These are phyloP conservation scores for Callithrix jacchus DNA, from an alignment of 2,113 vertebrate species.

Conservation along the genomic window DNA sequence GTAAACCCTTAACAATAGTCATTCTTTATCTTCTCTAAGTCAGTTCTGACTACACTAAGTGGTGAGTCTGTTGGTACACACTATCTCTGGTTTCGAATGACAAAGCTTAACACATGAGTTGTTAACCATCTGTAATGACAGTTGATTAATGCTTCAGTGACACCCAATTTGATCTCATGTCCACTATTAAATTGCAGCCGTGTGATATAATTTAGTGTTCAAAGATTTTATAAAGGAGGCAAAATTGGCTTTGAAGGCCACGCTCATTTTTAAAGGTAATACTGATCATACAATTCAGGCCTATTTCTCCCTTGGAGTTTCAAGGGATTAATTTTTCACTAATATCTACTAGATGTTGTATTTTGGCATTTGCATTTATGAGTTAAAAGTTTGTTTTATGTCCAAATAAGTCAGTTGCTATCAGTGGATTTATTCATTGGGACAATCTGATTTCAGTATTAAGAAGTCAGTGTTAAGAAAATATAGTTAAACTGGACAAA, in stretches of 20 bases:
- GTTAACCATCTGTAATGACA: constrained; percentile 63
- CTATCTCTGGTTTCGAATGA: constrained; percentile 73
- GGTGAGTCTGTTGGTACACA: constrained; percentile 73
- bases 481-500: background rate
- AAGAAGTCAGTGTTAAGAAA: constrained; percentile 69
- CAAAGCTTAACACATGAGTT: constrained; percentile 77
- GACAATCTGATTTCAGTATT: constrained; percentile 70
- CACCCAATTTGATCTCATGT: constrained; percentile 43
- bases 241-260: constrained; percentile 82
- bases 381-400: constrained; percentile 83
- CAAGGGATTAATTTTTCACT: constrained; percentile 87
- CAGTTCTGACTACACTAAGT: constrained; percentile 72
- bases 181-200: constrained; percentile 71
- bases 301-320: constrained; percentile 83
- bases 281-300: constrained; percentile 81
- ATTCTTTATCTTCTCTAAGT: constrained; percentile 69
- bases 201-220: constrained; percentile 76
- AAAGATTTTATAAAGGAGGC: constrained; percentile 80
- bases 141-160: constrained; percentile 62
- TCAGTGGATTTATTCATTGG: constrained; percentile 70
- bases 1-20: constrained; percentile 74
- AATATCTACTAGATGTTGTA: constrained; percentile 82
- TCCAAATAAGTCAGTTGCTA: constrained; percentile 76
- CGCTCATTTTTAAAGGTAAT: constrained; percentile 83
- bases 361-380: constrained; percentile 83